Evolutionary conservation across 2,888 invertebrate genomes (phyloP).

Genomic region (Habrosyne pyritoides): DNA sequence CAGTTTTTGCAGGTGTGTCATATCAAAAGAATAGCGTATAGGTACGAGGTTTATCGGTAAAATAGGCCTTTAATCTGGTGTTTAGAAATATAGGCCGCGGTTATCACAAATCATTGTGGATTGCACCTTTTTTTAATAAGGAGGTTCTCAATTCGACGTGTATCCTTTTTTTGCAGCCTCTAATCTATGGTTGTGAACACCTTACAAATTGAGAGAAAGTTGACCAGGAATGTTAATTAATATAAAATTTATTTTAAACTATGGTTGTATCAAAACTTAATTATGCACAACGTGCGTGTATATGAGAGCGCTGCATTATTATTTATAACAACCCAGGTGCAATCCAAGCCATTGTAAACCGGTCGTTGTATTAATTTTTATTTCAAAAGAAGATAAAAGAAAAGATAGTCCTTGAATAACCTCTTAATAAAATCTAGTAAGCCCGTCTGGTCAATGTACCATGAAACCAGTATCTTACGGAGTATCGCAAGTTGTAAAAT

Average conservation of each 20-base stretch:
- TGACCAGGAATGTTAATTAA: neutral
- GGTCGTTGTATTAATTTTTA: neutral
- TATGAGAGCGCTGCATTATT: neutral
- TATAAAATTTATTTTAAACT: neutral
- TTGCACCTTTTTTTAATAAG: no score
- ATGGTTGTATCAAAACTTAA: neutral
- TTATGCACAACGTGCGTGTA: neutral
- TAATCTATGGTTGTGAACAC: no score
- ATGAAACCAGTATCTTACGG: conserved; percentile 2
- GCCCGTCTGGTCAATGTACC: neutral
- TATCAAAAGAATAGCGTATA: no score
- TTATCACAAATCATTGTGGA: no score
- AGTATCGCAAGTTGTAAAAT: neutral
- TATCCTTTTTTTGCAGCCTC: no score
- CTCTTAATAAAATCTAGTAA: conserved; percentile 5
- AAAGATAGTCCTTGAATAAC: conserved; percentile 1
- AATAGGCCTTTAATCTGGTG: no score
- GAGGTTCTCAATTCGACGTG: no score
- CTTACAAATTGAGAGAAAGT: no score
- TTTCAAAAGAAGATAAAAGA: no score
- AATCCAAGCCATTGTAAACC: conserved; percentile 2
- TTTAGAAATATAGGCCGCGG: no score
- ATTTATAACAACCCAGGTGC: neutral
- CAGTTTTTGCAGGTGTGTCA: no score
- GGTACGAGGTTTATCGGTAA: no score